Base-by-base conservation (phyloP, 1,140 invertebrate genomes). In the Bombus cullumanus region DNA sequence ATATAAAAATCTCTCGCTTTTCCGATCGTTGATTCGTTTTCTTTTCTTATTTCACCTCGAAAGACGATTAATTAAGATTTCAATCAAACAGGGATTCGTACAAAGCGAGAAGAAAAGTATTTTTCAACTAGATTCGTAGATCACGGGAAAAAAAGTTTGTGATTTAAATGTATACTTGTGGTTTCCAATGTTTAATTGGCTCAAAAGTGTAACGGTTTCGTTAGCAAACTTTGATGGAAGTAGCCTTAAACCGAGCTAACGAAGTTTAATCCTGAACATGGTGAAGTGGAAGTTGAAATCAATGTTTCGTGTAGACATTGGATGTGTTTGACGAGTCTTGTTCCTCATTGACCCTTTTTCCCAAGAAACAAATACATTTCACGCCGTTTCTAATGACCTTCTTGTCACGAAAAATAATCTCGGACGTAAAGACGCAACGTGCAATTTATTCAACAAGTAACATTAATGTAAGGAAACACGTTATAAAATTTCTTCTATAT, bases 271-370 rank as follows among this genome's bases (percentile, higher is more conserved):
- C 10, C n/a, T 22, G 41, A 41, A 22, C 72, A 15, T 18, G 41
- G n/a, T 1, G 3, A 47, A 74, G 43, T 31, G 41, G 31, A 74
- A 53, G 53, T 74, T 31, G 47, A 74, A 74, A n/a, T 74, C 47
- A 68, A 41, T 68, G 79, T 78, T 72, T 57, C 85, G 34, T 10
- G 31, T 22, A 31, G 57, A 28, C 81, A 43, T 73, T 79, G 43
- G 39, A 62, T 0, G 31, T 66, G 72, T 47, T 22, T 37, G 22
- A 47, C n/a, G n/a, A n/a, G 12, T 64, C n/a, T 13, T 31, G 28
- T 31, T 15, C 62, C 5, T 31, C 13, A 4, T 15, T 15, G 13
- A 6, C n/a, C 12, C n/a, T 15, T 31, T 12, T 13, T 15, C 28
- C 3, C 25, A 10, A 28, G 12, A n/a, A 62, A 10, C 59, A n/a